These are phyloP conservation scores for Brachynemurus nebulosus DNA, from an alignment of 2,888 invertebrate genomes.

Conservation along the genomic window DNA sequence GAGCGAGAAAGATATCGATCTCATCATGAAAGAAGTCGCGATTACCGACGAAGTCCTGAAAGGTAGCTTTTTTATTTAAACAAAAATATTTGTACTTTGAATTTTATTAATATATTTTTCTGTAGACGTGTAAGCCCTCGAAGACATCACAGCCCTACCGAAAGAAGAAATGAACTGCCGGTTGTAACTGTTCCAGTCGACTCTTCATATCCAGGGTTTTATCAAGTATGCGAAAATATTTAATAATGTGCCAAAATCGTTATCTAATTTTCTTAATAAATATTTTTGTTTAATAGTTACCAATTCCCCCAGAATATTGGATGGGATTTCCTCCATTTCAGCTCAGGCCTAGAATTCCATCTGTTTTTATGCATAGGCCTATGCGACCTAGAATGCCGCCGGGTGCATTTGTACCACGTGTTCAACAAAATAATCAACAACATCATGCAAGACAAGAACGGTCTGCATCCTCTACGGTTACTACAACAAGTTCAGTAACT, in stretches of 20 bases:
- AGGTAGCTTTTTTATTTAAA: neutral
- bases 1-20: neutral
- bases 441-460: neutral
- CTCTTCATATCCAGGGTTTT: constrained; percentile 1
- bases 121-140: neutral
- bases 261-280: neutral
- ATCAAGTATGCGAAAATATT: constrained; percentile 2
- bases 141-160: constrained; percentile 1
- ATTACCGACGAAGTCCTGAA: neutral
- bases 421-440: neutral
- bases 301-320: constrained; percentile 5
- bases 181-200: constrained; percentile 1
- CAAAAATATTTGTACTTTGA: neutral
- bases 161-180: constrained; percentile 1
- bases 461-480: neutral
- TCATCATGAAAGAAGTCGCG: neutral
- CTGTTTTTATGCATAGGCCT: neutral
- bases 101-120: neutral
- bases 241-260: neutral
- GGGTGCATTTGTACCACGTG: neutral
- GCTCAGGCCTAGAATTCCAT: neutral
- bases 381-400: neutral
- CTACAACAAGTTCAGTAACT: neutral
- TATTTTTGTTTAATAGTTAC: neutral
- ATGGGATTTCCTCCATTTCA: neutral